Evolutionary conservation across 2,797 vertebrate species (phyloP).

Genomic region (Poecilia wingei): DNA sequence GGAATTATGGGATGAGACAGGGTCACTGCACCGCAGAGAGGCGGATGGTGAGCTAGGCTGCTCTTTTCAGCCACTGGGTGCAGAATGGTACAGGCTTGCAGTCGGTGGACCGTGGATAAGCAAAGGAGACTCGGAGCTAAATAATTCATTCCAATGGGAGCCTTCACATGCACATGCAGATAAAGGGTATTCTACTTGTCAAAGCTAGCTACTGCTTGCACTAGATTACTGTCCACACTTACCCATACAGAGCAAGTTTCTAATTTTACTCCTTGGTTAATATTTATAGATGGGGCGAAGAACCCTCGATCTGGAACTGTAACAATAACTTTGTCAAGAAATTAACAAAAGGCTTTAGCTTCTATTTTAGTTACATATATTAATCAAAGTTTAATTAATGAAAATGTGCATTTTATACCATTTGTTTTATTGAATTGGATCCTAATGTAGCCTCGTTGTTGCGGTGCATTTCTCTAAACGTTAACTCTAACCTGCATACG

Average conservation of each 20-base stretch:
- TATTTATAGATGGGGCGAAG: conserved; percentile 65
- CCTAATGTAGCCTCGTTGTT: neutral
- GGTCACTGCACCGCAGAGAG: conserved; percentile 32
- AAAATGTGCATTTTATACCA: neutral
- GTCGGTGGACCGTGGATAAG: conserved; percentile 72
- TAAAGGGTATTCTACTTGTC: conserved; percentile 35
- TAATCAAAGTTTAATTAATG: neutral
- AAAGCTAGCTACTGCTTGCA: conserved; percentile 46
- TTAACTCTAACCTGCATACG: neutral
- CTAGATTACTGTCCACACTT: conserved; percentile 29
- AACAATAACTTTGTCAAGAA: neutral
- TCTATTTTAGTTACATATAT: neutral
- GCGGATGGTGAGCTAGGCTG: conserved; percentile 54
- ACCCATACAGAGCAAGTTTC: conserved; percentile 50
- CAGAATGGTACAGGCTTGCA: conserved; percentile 61
- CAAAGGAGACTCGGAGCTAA: conserved; percentile 78
- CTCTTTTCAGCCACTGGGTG: conserved; percentile 61
- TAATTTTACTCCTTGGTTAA: conserved; percentile 73
- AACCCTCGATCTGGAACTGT: conserved; percentile 57
- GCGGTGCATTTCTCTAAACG: neutral
- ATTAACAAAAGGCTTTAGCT: neutral
- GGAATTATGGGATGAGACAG: conserved; percentile 41
- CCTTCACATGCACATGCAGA: conserved; percentile 47
- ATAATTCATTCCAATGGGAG: conserved; percentile 77
- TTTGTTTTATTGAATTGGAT: neutral